These are phyloP conservation scores for Thryonomys swinderianus DNA, from an alignment of 2,113 vertebrate genomes.

Conservation along the genomic window DNA sequence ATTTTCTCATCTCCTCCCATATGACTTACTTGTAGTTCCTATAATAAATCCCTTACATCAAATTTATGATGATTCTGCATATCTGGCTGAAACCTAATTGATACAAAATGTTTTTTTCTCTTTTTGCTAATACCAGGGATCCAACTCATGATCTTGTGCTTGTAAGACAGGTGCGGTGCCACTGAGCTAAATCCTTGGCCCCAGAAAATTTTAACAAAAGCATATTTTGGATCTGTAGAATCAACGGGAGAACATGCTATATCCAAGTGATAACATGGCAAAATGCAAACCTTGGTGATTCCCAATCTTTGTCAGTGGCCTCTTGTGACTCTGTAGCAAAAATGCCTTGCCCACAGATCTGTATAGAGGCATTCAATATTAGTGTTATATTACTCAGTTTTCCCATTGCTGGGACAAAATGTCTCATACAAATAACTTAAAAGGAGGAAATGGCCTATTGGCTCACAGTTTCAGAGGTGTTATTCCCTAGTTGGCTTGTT, in stretches of 20 bases:
- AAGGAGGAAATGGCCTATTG: background rate
- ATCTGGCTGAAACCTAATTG: background rate
- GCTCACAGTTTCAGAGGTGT: background rate
- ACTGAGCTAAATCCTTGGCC: no score
- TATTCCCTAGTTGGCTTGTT: background rate
- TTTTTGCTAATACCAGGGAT: no score
- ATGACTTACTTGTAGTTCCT: background rate
- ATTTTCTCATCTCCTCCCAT: background rate
- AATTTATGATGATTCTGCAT: background rate
- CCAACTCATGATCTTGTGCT: no score
- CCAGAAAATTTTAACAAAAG: background rate
- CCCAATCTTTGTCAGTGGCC: background rate
- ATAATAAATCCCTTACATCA: background rate
- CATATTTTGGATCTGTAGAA: background rate
- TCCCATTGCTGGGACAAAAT: background rate
- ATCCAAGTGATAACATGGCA: fast-evolving
- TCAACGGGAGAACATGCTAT: background rate
- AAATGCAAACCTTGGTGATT: background rate
- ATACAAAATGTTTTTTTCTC: no score
- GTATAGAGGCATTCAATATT: background rate
- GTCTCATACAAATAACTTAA: background rate
- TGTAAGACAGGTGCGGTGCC: no score
- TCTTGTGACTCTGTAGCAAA: background rate
- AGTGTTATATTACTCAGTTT: no score
- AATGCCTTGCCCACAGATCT: background rate